Base-by-base conservation (phyloP, 2,797 vertebrate genomes). In the Poecilia picta region DNA sequence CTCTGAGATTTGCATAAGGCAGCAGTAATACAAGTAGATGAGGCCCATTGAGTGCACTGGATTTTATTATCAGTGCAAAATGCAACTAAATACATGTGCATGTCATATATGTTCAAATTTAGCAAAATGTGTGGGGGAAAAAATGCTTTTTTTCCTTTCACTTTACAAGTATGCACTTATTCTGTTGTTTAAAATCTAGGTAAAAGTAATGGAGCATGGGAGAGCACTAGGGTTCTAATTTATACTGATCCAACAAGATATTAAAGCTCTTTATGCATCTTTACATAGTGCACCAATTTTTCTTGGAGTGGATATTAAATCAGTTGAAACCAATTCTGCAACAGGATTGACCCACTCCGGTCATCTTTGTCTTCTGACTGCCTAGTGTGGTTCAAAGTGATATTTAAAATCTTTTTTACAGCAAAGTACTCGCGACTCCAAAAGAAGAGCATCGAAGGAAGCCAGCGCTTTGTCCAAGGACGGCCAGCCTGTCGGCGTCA, bases 381-480 rank as follows among this genome's bases (percentile, higher is more conserved):
- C 82, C 25, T 39, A 43, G 1, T 45, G 73, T 73, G 73, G 72
- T 87, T 92, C 89, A 83, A 84, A 87, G 84, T 76, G 72, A 79
- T 81, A 71, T 89, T 90, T 62, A 84, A 81, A 87, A 84, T 80
- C n/a, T 73, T 74, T 20, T 88, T 87, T 73, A 43, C 92, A 93
- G 94, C 95, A 93, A 87, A 89, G 89, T 71, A 85, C 87, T 20
- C 92, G 93, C 36, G 95, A 95, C 81, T 89, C 91, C 76, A 95
- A 93, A 84, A 86, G 87, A 75, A 93, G 90, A 82, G 79, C 91
- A 5, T 92, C 90, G 43, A 95, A 94, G 71, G 92, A 96, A 80
- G 82, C 81, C n/a, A 51, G 59, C 0, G 72, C 88, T 73, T 72
- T 88, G 81, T 86, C 88, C 31, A 95, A 94, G 68, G 94, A 93